These are phyloP conservation scores for Athrips mouffetella DNA, from an alignment of 2,888 invertebrate genomes.

Conservation along the genomic window DNA sequence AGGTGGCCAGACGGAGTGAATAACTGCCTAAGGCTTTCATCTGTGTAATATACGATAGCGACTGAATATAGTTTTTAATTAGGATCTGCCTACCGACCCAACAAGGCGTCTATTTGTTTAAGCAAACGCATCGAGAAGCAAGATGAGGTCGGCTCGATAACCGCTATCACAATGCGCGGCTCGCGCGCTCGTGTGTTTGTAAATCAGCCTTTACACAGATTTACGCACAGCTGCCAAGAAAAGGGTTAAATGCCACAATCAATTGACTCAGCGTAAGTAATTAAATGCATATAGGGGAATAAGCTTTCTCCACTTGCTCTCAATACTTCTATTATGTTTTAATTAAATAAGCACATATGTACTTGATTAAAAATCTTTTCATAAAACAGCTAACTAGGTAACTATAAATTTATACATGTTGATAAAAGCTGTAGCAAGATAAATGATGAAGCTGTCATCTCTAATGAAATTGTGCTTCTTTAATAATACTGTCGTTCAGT, in stretches of 20 bases:
- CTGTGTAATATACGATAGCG: conserved; percentile 61
- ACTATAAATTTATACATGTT: too few species aligned
- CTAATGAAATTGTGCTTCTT: conserved; percentile 66
- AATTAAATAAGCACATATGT: not conserved
- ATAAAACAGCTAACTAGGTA: too few species aligned
- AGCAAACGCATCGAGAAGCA: conserved; percentile 55
- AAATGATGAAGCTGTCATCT: conserved; percentile 63
- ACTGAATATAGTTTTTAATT: conserved; percentile 71
- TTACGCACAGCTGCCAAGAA: conserved; percentile 50
- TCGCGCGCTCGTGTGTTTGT: conserved; percentile 54
- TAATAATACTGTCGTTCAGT: conserved; percentile 51
- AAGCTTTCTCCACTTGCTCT: not conserved
- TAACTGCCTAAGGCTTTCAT: conserved; percentile 57
- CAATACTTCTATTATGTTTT: not conserved
- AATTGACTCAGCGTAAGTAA: conserved; percentile 55
- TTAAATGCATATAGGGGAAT: conserved; percentile 30
- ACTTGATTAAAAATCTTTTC: too few species aligned
- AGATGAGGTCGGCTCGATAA: conserved; percentile 57
- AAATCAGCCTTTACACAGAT: conserved; percentile 60
- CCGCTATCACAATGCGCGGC: conserved; percentile 52
- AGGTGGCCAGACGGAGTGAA: conserved; percentile 57
- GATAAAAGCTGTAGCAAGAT: conserved; percentile 58
- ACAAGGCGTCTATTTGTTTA: conserved; percentile 67
- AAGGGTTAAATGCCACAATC: conserved; percentile 56
- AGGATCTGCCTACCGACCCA: conserved; percentile 62